phyloP scores from a whole-genome alignment of 2,888 invertebrate genomes.

The Peribatodes rhomboidaria region DNA sequence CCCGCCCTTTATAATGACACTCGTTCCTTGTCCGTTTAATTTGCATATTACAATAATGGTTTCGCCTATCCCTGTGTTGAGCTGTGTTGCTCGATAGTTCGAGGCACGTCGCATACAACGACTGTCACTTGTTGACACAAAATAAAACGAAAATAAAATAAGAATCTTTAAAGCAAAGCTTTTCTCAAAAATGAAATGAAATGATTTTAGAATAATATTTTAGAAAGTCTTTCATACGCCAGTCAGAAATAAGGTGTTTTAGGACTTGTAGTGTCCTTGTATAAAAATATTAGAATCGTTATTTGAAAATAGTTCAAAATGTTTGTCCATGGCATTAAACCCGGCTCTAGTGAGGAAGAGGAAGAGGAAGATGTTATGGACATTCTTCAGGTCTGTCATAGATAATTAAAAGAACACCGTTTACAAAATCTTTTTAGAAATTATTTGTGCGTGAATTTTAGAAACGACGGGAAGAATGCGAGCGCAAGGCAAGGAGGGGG shows the following conservation, averaged over 20 bases:
- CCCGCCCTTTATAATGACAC: slow-evolving; percentile 73
- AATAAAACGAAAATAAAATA: slow-evolving; percentile 11
- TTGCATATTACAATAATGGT: slow-evolving; percentile 78
- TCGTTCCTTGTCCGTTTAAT: slow-evolving; percentile 76
- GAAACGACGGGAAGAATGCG: slow-evolving; percentile 95
- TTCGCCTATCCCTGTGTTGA: slow-evolving; percentile 58
- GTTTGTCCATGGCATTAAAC: slow-evolving; percentile 86
- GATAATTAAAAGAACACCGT: neutral
- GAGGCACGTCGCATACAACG: slow-evolving; percentile 53
- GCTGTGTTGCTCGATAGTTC: slow-evolving; percentile 63
- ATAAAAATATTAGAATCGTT: neutral
- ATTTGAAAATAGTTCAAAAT: slow-evolving; percentile 58
- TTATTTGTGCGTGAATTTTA: slow-evolving; percentile 50
- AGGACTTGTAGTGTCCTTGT: neutral
- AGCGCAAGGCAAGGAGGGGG: slow-evolving; percentile 94
- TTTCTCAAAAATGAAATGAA: neutral
- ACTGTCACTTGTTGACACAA: slow-evolving; percentile 43
- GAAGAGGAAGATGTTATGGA: slow-evolving; percentile 87
- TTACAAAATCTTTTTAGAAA: neutral
- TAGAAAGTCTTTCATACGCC: neutral
- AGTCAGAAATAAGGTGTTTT: slow-evolving; percentile 9
- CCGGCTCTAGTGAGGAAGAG: slow-evolving; percentile 86
- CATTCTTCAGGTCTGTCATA: slow-evolving; percentile 74
- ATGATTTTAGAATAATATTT: slow-evolving; percentile 1
- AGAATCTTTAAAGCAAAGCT: too few relatives aligned